A percentile compares a stretch with the other conserved stretches of the same genome.
Evolutionary conservation across 2,797 vertebrate species (phyloP).

Genomic region (Sebastes dallii): DNA sequence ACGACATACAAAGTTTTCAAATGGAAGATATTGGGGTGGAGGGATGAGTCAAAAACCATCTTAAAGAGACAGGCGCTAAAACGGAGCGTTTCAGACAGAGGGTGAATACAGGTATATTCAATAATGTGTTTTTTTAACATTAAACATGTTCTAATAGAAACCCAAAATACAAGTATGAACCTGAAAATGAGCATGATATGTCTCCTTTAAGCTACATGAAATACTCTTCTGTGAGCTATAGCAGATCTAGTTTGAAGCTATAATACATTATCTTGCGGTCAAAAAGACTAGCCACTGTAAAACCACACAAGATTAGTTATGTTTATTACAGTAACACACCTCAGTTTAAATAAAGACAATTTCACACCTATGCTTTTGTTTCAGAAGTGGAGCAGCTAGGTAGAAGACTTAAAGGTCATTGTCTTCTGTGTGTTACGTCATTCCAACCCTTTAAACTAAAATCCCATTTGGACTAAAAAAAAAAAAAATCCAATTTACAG

Average conservation of each 20-base stretch:
- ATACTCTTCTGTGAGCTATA: background rate
- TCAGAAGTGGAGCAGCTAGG: background rate
- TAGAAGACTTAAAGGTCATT: background rate
- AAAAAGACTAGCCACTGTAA: background rate
- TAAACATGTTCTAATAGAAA: background rate
- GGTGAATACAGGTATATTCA: too few species aligned
- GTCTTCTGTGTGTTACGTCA: background rate
- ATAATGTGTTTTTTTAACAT: background rate
- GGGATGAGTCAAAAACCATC: background rate
- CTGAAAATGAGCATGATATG: background rate
- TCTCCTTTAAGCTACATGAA: background rate
- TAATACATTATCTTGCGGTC: background rate
- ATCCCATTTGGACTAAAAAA: background rate
- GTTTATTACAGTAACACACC: background rate
- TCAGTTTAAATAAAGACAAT: background rate
- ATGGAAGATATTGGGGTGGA: background rate
- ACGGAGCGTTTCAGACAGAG: too few species aligned
- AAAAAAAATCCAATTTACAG: slow-evolving; percentile 12
- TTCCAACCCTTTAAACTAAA: background rate
- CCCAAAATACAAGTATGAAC: background rate
- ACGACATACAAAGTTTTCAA: background rate
- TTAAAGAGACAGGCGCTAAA: too few species aligned
- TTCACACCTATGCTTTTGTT: background rate
- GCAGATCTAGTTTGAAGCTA: background rate
- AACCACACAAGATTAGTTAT: background rate